phyloP scores from a whole-genome alignment of 2,113 vertebrate genomes.

The human (Homo sapiens) region DNA sequence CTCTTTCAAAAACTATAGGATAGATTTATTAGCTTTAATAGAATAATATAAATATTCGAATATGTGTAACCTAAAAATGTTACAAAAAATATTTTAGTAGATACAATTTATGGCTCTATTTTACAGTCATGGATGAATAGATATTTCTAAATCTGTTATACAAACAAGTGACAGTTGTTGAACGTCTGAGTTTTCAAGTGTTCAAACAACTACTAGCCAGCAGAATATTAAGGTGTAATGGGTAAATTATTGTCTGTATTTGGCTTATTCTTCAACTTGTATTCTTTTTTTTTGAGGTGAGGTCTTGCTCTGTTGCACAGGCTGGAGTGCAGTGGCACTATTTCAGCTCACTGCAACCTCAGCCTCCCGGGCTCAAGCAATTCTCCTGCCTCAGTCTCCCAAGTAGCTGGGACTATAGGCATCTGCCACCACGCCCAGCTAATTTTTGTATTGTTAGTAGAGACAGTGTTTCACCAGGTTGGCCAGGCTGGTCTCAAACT shows the following conservation, averaged over 20 bases:
- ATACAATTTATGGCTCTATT: background rate
- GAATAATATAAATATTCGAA: background rate
- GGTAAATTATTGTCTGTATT: background rate
- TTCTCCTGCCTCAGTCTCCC: too few species aligned
- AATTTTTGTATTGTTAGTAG: too few species aligned
- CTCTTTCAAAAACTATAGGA: background rate
- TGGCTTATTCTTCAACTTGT: background rate
- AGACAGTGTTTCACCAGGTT: too few species aligned
- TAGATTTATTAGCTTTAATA: background rate
- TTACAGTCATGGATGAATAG: background rate
- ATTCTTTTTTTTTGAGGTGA: too few species aligned
- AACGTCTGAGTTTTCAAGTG: background rate
- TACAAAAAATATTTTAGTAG: conserved; percentile 1
- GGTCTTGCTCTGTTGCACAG: too few species aligned
- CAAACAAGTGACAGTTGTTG: background rate
- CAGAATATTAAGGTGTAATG: background rate
- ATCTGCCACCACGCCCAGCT: too few species aligned
- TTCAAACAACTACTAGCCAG: background rate
- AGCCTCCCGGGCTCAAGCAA: too few species aligned
- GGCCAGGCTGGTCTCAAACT: too few species aligned
- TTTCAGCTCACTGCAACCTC: too few species aligned
- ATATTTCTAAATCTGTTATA: background rate
- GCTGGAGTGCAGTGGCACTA: too few species aligned
- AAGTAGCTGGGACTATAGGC: too few species aligned
- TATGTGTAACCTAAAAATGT: background rate